A percentile compares a stretch with the other conserved stretches of the same genome.
Evolutionary conservation across 2,113 vertebrate species (phyloP).

Genomic region (Mastomys coucha): DNA sequence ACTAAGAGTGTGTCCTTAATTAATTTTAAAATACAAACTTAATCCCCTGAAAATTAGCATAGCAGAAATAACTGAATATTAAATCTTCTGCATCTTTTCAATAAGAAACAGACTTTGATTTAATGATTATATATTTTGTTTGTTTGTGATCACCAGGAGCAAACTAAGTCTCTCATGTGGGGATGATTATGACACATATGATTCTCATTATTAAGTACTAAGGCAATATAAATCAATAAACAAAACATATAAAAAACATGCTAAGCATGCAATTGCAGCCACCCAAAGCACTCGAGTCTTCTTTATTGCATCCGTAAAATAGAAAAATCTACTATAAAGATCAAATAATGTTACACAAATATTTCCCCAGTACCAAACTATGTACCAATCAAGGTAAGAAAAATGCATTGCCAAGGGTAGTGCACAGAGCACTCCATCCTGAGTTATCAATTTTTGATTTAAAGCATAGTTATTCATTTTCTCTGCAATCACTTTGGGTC

Average conservation of each 20-base stretch:
- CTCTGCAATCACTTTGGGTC: not conserved
- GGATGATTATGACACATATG: not conserved
- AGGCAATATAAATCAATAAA: not conserved
- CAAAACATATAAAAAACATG: constrained; percentile 43
- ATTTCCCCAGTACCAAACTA: not conserved
- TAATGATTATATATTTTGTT: not conserved
- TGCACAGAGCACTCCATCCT: not conserved
- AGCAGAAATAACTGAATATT: not conserved
- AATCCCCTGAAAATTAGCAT: constrained; percentile 27
- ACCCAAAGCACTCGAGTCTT: not conserved
- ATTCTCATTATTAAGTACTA: not conserved
- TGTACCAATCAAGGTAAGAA: not conserved
- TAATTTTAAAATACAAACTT: constrained; percentile 46
- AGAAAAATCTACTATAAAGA: not conserved
- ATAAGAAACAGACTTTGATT: not conserved
- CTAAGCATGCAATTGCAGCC: not conserved
- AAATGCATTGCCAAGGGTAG: not conserved
- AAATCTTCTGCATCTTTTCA: constrained; percentile 7
- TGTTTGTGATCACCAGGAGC: constrained; percentile 3
- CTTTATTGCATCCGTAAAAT: constrained; percentile 20
- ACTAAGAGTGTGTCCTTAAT: not conserved
- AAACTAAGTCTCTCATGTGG: not conserved
- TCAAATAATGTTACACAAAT: not conserved
- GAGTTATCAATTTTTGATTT: not conserved
- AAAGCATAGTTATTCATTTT: constrained; percentile 1